A percentile compares a stretch with the other conserved stretches of the same genome.
Evolutionary conservation across 2,888 invertebrate genomes (phyloP).

Genomic region (Chromoteleia sp.): DNA sequence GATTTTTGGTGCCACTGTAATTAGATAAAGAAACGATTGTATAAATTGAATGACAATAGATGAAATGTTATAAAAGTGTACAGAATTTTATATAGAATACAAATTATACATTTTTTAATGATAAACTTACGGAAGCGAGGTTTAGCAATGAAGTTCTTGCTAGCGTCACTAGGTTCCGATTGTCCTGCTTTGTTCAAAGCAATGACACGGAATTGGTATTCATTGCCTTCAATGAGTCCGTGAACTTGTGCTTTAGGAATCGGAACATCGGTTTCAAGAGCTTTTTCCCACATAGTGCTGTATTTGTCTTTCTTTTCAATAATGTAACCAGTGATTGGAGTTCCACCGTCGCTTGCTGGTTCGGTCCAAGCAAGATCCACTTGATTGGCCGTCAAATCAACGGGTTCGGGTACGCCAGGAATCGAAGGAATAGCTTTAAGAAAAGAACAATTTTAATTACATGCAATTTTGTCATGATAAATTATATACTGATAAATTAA

Average conservation of each 20-base stretch:
- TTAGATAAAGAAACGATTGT: neutral
- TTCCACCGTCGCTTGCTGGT: constrained; percentile 95
- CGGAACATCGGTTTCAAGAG: constrained; percentile 91
- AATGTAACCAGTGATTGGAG: constrained; percentile 97
- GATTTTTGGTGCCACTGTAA: constrained; percentile 95
- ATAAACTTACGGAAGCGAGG: constrained; percentile 90
- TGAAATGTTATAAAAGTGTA: too few relatives aligned
- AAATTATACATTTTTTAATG: neutral
- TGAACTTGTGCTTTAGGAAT: constrained; percentile 91
- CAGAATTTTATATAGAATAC: neutral
- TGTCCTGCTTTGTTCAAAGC: constrained; percentile 97
- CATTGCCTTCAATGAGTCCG: constrained; percentile 94
- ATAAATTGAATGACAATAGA: too few relatives aligned
- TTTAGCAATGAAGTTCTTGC: constrained; percentile 94
- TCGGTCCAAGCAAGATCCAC: constrained; percentile 96
- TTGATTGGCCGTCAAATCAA: constrained; percentile 97
- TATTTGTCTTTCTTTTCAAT: constrained; percentile 95
- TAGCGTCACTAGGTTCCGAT: constrained; percentile 95
- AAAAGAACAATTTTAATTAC: neutral
- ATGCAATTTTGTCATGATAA: neutral
- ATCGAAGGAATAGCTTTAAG: constrained; percentile 91
- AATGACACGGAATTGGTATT: constrained; percentile 95
- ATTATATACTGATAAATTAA: constrained; percentile 67
- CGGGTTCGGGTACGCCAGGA: constrained; percentile 95
- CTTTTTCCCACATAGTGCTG: constrained; percentile 95